Evolutionary conservation across 1,140 invertebrate species (phyloP).

Genomic region (Drosophila biarmipes): DNA sequence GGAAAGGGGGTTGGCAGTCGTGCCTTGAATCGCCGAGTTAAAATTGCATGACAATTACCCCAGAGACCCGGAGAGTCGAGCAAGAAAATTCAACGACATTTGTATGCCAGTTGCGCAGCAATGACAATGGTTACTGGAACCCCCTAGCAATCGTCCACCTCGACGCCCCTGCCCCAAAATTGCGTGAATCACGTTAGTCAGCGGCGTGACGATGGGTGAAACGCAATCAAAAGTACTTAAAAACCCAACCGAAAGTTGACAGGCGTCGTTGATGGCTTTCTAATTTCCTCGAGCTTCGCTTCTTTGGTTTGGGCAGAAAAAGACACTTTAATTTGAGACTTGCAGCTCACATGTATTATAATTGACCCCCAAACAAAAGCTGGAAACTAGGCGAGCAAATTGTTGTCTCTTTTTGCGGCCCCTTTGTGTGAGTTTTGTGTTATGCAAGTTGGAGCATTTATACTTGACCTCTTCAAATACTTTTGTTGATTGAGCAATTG

Average conservation of each 20-base stretch:
- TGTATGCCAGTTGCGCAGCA: conserved; percentile 55
- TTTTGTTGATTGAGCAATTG: conserved; percentile 41
- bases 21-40: conserved; percentile 44
- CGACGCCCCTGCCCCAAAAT: conserved; percentile 10
- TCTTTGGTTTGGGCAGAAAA: not conserved
- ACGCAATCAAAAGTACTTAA: conserved; percentile 50
- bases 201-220: conserved; percentile 40
- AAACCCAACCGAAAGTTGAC: conserved; percentile 30
- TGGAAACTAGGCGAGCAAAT: conserved; percentile 8
- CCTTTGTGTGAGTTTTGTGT: conserved; percentile 7
- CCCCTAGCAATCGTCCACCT: not conserved
- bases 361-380: conserved; percentile 44
- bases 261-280: conserved; percentile 46
- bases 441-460: conserved; percentile 25
- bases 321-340: conserved; percentile 39
- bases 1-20: conserved; percentile 9
- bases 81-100: conserved; percentile 49
- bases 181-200: conserved; percentile 60
- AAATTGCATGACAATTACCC: conserved; percentile 59
- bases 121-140: conserved; percentile 51
- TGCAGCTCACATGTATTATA: conserved; percentile 47
- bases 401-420: conserved; percentile 9
- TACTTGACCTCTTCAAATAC: conserved; percentile 26
- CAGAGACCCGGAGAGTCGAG: conserved; percentile 39
- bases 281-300: conserved; percentile 42